Conservation (phyloP, 2,113 vertebrate species). For the Ellobius talpinus region DNA sequence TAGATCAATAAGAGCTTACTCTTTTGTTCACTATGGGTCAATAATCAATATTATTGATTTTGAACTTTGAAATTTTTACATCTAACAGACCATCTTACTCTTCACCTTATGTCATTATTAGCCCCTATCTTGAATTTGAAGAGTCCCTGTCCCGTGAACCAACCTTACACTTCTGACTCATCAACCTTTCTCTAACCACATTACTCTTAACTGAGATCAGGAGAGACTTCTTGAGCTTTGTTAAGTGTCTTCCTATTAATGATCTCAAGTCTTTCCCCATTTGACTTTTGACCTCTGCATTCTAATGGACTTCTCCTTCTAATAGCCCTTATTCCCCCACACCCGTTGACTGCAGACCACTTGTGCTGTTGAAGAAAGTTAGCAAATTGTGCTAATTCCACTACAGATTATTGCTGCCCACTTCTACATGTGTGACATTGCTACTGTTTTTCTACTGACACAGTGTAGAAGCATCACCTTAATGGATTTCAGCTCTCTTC, state of each 20-base stretch:
- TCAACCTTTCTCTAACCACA: background rate
- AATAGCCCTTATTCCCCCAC: background rate
- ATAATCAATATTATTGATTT: conserved; percentile 55
- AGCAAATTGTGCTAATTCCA: background rate
- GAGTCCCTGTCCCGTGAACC: background rate
- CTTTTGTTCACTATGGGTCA: conserved; percentile 19
- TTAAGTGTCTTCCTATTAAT: conserved; percentile 37
- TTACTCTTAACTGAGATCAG: conserved; percentile 10
- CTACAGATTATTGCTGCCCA: background rate
- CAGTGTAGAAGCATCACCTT: background rate
- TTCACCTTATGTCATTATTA: background rate
- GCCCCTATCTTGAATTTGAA: background rate
- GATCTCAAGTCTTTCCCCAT: background rate
- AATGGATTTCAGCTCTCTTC: background rate
- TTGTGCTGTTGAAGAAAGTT: background rate
- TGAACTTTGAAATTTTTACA: conserved; percentile 44
- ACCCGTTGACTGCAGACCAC: background rate
- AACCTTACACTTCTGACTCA: background rate
- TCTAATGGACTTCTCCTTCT: background rate
- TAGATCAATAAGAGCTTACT: conserved; percentile 52
- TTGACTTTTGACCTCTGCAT: conserved; percentile 15
- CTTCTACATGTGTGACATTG: rapidly evolving
- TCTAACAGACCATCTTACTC: background rate
- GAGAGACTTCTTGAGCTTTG: background rate
- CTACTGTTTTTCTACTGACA: background rate